Conservation (phyloP, 2,797 vertebrate genomes). For the Sebastes cheni region DNA sequence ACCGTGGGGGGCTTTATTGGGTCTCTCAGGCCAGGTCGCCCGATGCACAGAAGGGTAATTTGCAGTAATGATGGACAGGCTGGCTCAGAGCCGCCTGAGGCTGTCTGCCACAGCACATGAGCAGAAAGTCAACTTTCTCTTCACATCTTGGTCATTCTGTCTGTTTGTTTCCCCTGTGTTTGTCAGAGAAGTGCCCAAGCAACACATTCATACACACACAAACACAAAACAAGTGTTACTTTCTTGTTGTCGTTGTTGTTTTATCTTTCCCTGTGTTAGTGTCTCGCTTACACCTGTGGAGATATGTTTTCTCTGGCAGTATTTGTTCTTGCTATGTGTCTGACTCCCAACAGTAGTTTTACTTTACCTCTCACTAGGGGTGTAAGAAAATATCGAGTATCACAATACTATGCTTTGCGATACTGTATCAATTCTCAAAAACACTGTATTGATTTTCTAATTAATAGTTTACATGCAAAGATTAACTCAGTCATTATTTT, state of each 20-base stretch:
- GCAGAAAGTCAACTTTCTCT: conserved; percentile 37
- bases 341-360: background rate
- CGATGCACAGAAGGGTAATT: conserved; percentile 51
- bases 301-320: background rate
- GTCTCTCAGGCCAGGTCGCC: conserved; percentile 48
- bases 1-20: conserved; percentile 27
- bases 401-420: no score
- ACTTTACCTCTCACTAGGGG: background rate
- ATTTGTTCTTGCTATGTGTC: background rate
- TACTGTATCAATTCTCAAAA: no score
- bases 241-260: background rate
- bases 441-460: no score
- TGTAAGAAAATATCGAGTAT: no score
- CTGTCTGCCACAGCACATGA: conserved; percentile 52
- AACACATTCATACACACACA: conserved; percentile 9
- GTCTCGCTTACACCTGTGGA: background rate
- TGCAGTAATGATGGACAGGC: conserved; percentile 55
- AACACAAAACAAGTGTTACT: background rate
- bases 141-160: conserved; percentile 56
- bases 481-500: no score
- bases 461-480: no score
- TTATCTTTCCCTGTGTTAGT: background rate
- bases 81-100: conserved; percentile 34
- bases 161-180: conserved; percentile 35
- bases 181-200: conserved; percentile 25